phyloP scores from a whole-genome alignment of 1,140 invertebrate genomes.

The Lineus longissimus region DNA sequence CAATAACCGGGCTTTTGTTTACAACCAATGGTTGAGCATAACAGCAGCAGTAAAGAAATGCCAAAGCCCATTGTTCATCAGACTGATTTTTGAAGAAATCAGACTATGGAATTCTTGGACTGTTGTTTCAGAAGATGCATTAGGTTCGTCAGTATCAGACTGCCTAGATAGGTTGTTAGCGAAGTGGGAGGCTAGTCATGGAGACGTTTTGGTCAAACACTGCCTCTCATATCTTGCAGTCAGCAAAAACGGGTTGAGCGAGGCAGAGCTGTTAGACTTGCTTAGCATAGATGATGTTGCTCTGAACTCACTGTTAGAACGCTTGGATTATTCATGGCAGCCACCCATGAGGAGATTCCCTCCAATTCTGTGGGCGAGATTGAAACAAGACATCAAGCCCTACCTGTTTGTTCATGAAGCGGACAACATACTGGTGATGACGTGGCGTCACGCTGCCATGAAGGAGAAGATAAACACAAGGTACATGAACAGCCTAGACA shows the following conservation, averaged over 20 bases:
- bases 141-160: slow-evolving; percentile 23
- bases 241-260: slow-evolving; percentile 36
- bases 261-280: slow-evolving; percentile 45
- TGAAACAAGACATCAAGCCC: slow-evolving; percentile 85
- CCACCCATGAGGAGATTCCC: slow-evolving; percentile 34
- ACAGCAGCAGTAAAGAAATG: slow-evolving; percentile 29
- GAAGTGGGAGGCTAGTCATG: slow-evolving; percentile 34
- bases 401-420: slow-evolving; percentile 93
- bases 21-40: slow-evolving; percentile 35
- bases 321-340: slow-evolving; percentile 13
- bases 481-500: slow-evolving; percentile 91
- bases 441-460: slow-evolving; percentile 38
- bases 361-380: slow-evolving; percentile 25
- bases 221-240: slow-evolving; percentile 60
- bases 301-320: slow-evolving; percentile 27
- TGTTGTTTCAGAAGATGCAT: slow-evolving; percentile 10
- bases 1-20: slow-evolving; percentile 59
- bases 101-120: slow-evolving; percentile 33
- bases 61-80: slow-evolving; percentile 30
- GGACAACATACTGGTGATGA: slow-evolving; percentile 57
- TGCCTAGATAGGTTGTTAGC: slow-evolving; percentile 30
- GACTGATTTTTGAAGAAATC: slow-evolving; percentile 28
- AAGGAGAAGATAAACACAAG: slow-evolving; percentile 63
- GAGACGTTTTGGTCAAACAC: slow-evolving; percentile 24
- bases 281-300: slow-evolving; percentile 46